Base-by-base conservation (phyloP, 2,888 invertebrate species). In the Leptopilina syphax region DNA sequence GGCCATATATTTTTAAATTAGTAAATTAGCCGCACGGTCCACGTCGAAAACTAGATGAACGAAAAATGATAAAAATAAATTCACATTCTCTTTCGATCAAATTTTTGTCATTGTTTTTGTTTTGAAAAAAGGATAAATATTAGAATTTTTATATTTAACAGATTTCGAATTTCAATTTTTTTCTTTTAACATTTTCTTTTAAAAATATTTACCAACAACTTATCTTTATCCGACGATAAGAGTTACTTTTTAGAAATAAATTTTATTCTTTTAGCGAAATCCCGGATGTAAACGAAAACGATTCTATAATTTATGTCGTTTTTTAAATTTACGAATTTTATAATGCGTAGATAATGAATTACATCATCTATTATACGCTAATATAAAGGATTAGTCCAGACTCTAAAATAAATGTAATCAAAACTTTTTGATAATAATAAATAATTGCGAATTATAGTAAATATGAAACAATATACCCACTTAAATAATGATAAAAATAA, bases 31-130 rank as follows among this genome's bases (percentile, higher is more conserved):
- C 82, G 68, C 79, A 79, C 34, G 18, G 83, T 81, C 78, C 73
- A 82, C 85, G 86, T 86, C 84, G 81, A 50, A 87, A 86, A 86
- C 84, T 85, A 83, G 85, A 86, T 86, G 80, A 86, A 87, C 86
- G 12, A 50, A 50, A 50, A 44, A 44, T 7, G 44, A 44, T 41
- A 8, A 44, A 50, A 50, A 9, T 10, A 50, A 50, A 86, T 86
- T 78, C 83, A 85, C 80, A 41, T 44, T 67, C 67, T 44, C n/a
- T n/a, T 67, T 10, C 9, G 18, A 41, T 18, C 44, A 8, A 47
- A 34, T 24, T 67, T 50, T 50, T 50, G 2, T 10, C 12, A 50
- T 50, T 50, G 6, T 8, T 44, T 44, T 1, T 44, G 34, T 44
- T 44, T 44, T 6, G 41, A 3, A 41, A 41, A 41, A 41, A 41